phyloP scores from a whole-genome alignment of 2,888 invertebrate genomes.

The Polia nebulosa region DNA sequence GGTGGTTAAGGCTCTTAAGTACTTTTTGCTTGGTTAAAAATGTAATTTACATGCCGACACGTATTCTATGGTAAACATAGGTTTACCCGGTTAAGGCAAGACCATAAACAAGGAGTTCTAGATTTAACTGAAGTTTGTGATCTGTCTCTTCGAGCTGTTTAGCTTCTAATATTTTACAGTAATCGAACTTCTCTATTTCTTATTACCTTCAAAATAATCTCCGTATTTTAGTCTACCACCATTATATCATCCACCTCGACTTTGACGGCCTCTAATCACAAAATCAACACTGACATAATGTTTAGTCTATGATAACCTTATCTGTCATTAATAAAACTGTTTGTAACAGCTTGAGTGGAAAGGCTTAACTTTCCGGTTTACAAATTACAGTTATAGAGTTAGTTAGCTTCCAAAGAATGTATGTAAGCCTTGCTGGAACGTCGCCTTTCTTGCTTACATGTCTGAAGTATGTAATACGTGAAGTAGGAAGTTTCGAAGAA shows the following conservation, averaged over 20 bases:
- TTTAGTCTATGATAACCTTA: constrained; percentile 61
- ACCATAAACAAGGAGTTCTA: constrained; percentile 4
- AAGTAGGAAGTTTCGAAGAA: constrained; percentile 50
- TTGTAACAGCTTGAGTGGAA: constrained; percentile 23
- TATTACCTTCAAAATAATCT: background rate
- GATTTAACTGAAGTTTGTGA: background rate
- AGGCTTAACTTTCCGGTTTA: constrained; percentile 43
- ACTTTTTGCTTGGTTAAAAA: constrained; percentile 51
- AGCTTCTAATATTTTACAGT: background rate
- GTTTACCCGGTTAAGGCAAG: constrained; percentile 12
- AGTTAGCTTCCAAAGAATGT: constrained; percentile 50
- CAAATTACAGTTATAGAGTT: constrained; percentile 30
- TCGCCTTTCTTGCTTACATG: constrained; percentile 41
- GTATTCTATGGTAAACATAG: constrained; percentile 39
- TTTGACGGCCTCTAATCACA: constrained; percentile 44
- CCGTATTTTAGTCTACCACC: constrained; percentile 1
- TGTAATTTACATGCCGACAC: constrained; percentile 43
- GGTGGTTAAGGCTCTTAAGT: constrained; percentile 58
- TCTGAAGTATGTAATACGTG: constrained; percentile 43
- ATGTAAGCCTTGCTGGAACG: constrained; percentile 44
- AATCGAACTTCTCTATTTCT: no score
- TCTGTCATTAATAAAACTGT: constrained; percentile 56
- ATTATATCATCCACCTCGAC: constrained; percentile 38
- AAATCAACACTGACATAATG: constrained; percentile 61
- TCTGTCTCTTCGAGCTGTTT: background rate